phyloP scores from a whole-genome alignment of 2,113 vertebrate genomes.

The Microtus richardsoni region DNA sequence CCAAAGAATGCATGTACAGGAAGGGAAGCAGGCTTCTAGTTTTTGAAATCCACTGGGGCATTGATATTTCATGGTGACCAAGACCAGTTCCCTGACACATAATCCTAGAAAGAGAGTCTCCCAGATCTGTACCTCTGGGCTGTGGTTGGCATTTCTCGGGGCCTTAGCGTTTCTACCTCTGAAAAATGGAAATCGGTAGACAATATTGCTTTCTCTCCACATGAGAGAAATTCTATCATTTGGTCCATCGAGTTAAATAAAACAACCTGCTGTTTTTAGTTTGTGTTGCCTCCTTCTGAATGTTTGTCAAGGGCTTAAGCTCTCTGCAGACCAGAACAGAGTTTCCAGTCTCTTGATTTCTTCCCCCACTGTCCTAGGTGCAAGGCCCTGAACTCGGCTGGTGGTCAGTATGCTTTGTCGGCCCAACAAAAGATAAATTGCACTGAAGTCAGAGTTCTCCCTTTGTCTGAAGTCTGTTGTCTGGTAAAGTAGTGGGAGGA shows the following conservation, averaged over 20 bases:
- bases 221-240: neutral
- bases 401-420: neutral
- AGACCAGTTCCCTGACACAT: neutral
- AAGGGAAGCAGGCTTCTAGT: neutral
- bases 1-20: neutral
- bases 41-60: conserved; percentile 2
- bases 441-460: neutral
- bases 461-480: neutral
- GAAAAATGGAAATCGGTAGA: neutral
- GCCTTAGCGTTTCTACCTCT: conserved; percentile 27
- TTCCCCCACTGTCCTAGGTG: neutral
- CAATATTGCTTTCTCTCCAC: conserved; percentile 43
- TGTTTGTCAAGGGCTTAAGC: neutral
- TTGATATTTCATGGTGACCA: neutral
- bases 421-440: neutral
- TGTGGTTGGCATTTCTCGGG: neutral
- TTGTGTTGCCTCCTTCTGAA: neutral
- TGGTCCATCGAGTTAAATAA: conserved; percentile 20
- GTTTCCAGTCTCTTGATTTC: conserved; percentile 30
- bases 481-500: neutral
- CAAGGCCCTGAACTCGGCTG: neutral
- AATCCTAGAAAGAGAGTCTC: neutral
- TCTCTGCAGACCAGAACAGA: neutral
- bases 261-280: neutral
- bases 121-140: neutral